Percentiles rank a stretch among this genome's conserved stretches.
Evolutionary conservation across 2,888 invertebrate genomes (phyloP).

Genomic region (Plemyria rubiginata): DNA sequence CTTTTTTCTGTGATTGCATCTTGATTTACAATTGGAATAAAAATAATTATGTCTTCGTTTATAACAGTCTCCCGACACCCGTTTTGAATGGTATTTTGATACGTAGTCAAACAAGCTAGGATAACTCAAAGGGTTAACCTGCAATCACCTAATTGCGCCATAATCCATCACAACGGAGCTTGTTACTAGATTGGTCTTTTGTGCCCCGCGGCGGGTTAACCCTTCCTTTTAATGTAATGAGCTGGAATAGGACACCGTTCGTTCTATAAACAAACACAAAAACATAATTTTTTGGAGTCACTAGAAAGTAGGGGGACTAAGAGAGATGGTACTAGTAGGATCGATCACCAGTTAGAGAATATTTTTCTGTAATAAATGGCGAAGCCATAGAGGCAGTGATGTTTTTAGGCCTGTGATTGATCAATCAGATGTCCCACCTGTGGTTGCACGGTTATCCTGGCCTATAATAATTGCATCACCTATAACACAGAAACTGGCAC

Average conservation of each 20-base stretch:
- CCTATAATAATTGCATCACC: too few species aligned
- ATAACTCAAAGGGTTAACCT: slow-evolving; percentile 44
- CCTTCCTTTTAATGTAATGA: slow-evolving; percentile 37
- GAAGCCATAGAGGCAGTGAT: too few species aligned
- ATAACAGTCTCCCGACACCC: too few species aligned
- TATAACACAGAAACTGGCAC: too few species aligned
- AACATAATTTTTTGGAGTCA: slow-evolving; percentile 1
- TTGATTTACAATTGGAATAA: too few species aligned
- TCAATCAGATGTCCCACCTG: too few species aligned
- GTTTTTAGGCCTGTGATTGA: too few species aligned
- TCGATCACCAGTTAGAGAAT: neutral
- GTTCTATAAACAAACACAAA: slow-evolving; percentile 16
- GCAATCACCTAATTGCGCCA: slow-evolving; percentile 54
- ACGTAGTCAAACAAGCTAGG: slow-evolving; percentile 6
- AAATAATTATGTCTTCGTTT: neutral
- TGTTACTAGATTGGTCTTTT: slow-evolving; percentile 41
- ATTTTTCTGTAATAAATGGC: neutral
- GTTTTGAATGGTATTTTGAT: neutral
- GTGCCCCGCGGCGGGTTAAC: slow-evolving; percentile 28
- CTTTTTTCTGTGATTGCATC: too few species aligned
- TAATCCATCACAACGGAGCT: slow-evolving; percentile 50
- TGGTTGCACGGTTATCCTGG: too few species aligned
- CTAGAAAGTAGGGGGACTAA: neutral
- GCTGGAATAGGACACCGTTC: slow-evolving; percentile 27
- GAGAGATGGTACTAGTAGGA: neutral